Percentiles rank a stretch among this genome's conserved stretches.
phyloP scores from a whole-genome alignment of 2,113 vertebrate species.

The Rhinoderma darwinii region DNA sequence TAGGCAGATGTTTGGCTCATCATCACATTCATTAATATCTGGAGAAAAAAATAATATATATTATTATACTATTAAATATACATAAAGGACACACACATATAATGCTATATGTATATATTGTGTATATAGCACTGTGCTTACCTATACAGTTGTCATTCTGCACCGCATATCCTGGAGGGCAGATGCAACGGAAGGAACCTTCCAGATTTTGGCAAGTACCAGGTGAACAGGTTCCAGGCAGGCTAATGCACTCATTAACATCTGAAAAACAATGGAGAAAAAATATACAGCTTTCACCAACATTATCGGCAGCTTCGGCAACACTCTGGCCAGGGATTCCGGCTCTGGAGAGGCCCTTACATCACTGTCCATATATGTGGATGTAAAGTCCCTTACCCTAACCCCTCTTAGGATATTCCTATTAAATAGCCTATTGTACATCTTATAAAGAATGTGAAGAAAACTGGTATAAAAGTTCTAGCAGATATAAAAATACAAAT shows the following conservation, averaged over 20 bases:
- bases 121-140: conserved; percentile 63
- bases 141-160: conserved; percentile 92
- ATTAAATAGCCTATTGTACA: not conserved
- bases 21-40: conserved; percentile 92
- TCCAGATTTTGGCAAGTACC: conserved; percentile 94
- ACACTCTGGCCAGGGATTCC: no score
- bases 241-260: conserved; percentile 87
- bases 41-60: conserved; percentile 19
- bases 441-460: not conserved
- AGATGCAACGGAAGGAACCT: conserved; percentile 94
- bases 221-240: conserved; percentile 84
- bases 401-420: no score
- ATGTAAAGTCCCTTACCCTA: no score
- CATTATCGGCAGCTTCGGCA: not conserved
- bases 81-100: not conserved
- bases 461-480: not conserved
- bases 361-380: no score
- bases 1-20: conserved; percentile 87
- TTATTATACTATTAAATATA: not conserved
- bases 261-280: conserved; percentile 70
- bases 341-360: no score
- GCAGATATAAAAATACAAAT: rapidly evolving
- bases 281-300: not conserved
- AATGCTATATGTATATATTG: not conserved
- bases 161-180: conserved; percentile 87